phyloP scores from a whole-genome alignment of 2,888 invertebrate genomes.

The Nomada flava region DNA sequence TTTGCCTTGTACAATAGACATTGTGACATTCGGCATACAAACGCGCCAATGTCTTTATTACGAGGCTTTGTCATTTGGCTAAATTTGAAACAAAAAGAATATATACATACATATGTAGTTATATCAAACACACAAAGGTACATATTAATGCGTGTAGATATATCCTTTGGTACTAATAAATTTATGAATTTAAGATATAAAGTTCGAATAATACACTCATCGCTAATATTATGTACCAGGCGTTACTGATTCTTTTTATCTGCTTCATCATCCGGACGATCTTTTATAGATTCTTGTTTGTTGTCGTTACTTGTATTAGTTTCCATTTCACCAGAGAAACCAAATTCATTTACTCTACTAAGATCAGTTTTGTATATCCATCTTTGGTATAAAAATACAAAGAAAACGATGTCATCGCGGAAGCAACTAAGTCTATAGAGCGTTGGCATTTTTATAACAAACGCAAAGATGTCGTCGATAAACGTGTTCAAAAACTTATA shows the following conservation, averaged over 20 bases:
- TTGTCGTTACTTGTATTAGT: constrained; percentile 83
- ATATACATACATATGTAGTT: constrained; percentile 58
- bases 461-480: constrained; percentile 99
- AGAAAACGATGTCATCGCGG: constrained; percentile 99
- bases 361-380: constrained; percentile 99
- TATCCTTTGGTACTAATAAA: constrained; percentile 69
- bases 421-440: constrained; percentile 99
- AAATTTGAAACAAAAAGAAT: constrained; percentile 57
- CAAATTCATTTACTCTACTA: constrained; percentile 98
- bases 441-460: constrained; percentile 99
- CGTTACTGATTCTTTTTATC: constrained; percentile 78
- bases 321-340: constrained; percentile 97
- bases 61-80: constrained; percentile 47
- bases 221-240: constrained; percentile 55
- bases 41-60: constrained; percentile 18
- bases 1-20: constrained; percentile 17
- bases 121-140: constrained; percentile 52
- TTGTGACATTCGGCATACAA: background rate
- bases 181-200: constrained; percentile 66
- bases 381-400: constrained; percentile 99
- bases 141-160: constrained; percentile 58
- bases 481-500: constrained; percentile 99
- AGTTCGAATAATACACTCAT: constrained; percentile 60
- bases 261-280: constrained; percentile 58
- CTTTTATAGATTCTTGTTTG: constrained; percentile 58